Percentiles rank a stretch among this genome's conserved stretches.
These are phyloP conservation scores for Tillus elongatus DNA, from an alignment of 2,888 invertebrate genomes.

Conservation along the genomic window DNA sequence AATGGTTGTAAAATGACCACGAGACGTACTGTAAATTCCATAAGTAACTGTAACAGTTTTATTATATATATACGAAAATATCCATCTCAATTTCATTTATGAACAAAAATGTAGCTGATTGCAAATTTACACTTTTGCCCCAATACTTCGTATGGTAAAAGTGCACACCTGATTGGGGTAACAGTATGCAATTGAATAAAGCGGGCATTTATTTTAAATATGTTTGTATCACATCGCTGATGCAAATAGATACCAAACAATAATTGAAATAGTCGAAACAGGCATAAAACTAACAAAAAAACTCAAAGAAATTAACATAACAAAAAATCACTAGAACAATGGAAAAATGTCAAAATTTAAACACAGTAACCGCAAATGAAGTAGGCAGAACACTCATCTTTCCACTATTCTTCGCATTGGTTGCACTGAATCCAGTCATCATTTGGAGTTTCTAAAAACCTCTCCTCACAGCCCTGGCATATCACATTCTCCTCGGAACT, in stretches of 20 bases:
- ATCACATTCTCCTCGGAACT: slow-evolving; percentile 3
- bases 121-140: slow-evolving; percentile 1
- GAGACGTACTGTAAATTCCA: too few species aligned
- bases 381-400: neutral
- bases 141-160: slow-evolving; percentile 2
- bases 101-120: neutral
- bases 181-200: slow-evolving; percentile 3
- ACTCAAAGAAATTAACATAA: slow-evolving; percentile 3
- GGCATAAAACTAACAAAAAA: neutral
- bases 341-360: slow-evolving; percentile 3
- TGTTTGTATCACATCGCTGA: too few species aligned
- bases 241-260: neutral
- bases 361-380: slow-evolving; percentile 2
- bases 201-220: neutral
- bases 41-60: slow-evolving; percentile 1
- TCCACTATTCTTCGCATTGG: too few species aligned
- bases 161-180: slow-evolving; percentile 2
- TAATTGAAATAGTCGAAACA: slow-evolving; percentile 1
- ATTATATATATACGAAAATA: neutral
- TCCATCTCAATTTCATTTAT: neutral
- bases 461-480: slow-evolving; percentile 2
- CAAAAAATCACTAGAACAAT: neutral
- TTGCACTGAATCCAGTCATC: too few species aligned
- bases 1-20: too few species aligned
- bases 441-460: slow-evolving; percentile 2